Percentiles rank a stretch among this genome's conserved stretches.
Conservation (phyloP, 2,797 vertebrate genomes). For the Anguilla obscura region DNA sequence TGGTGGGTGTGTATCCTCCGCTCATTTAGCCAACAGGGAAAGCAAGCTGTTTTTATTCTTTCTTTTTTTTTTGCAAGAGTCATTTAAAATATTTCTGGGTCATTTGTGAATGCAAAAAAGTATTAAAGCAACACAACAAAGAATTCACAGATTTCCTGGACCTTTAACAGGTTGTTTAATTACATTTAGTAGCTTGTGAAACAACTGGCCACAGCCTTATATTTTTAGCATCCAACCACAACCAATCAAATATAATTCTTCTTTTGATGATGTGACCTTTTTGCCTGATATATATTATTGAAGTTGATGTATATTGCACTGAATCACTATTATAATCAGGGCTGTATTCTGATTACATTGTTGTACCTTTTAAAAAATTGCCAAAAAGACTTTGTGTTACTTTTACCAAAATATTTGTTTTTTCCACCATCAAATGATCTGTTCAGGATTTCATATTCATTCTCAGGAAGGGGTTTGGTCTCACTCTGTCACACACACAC, state of each 20-base stretch:
- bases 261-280: background rate
- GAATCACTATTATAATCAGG: background rate
- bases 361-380: background rate
- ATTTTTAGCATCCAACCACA: background rate
- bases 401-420: background rate
- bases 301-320: background rate
- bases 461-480: background rate
- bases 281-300: too few relatives aligned
- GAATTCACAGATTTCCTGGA: too few relatives aligned
- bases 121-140: too few relatives aligned
- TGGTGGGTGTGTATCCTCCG: too few relatives aligned
- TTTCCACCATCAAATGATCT: background rate
- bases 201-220: background rate
- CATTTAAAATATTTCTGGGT: too few relatives aligned
- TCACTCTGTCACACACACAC: background rate
- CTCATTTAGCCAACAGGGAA: too few relatives aligned
- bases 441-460: background rate
- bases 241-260: background rate
- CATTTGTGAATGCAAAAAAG: too few relatives aligned
- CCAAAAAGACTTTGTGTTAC: background rate
- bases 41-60: too few relatives aligned
- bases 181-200: too few relatives aligned
- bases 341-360: background rate
- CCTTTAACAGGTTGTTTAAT: background rate
- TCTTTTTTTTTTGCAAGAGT: too few relatives aligned